Base-by-base conservation (phyloP, 2,888 invertebrate species). In the Eilema griseolum region DNA sequence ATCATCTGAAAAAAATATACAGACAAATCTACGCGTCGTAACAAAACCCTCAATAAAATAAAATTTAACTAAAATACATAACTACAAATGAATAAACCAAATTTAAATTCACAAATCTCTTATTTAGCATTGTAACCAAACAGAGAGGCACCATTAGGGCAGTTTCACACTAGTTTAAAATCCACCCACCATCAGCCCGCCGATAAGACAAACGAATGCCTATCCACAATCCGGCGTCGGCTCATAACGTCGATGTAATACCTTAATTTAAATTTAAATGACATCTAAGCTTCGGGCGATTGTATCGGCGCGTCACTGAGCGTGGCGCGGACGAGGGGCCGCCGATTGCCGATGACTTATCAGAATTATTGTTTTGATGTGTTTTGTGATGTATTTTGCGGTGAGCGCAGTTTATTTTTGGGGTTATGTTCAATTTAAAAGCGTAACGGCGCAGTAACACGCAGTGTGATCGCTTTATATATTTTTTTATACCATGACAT, bases 211-310 rank as follows among this genome's bases (percentile, higher is more conserved):
- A 85, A 78, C 86, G 84, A 82, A 83, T 80, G 81, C 84, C 83
- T 81, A 72, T 74, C 74, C 80, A 75, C 82, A 71, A 79, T 79
- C 80, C 79, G 82, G 86, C 82, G 77, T 72, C 83, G 84, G 85
- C 85, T 85, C 88, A 83, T 85, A 88, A 88, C 89, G 86, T 83
- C 85, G 76, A 72, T 83, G 86, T 93, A 94, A 95, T 93, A 89
- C 94, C 94, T 92, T 91, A 90, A 95, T 95, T 95, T 94, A 95
- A 95, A 95, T 95, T 95, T 95, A 95, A 95, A 95, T 94, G 91
- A 92, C 93, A 92, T 86, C 89, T 92, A 93, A 94, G 90, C 92
- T 85, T 74, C 76, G 76, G 70, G 78, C 83, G 92, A 90, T 91
- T 88, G 82, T 82, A 89, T 89, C 90, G 84, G 83, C 74, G 85